phyloP scores from a whole-genome alignment of 2,113 vertebrate species.

The Oreotrochilus melanogaster region DNA sequence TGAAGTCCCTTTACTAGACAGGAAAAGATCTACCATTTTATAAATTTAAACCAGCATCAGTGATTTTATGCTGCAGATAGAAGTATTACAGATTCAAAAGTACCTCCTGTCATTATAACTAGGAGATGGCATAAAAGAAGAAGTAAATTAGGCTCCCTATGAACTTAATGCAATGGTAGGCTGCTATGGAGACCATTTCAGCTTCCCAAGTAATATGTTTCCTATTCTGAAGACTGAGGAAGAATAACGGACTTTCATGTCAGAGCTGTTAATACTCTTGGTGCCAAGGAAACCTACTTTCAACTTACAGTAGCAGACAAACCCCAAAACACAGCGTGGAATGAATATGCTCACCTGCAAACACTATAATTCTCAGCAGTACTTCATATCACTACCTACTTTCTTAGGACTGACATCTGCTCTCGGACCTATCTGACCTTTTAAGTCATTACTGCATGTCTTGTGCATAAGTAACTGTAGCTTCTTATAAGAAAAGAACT shows the following conservation, averaged over 20 bases:
- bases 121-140: neutral
- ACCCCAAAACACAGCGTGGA: neutral
- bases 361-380: neutral
- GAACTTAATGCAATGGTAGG: neutral
- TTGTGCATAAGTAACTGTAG: neutral
- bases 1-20: neutral
- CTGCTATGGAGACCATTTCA: neutral
- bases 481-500: neutral
- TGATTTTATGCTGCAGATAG: neutral
- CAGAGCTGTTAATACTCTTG: neutral
- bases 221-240: neutral
- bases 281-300: neutral
- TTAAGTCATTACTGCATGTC: neutral
- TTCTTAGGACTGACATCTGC: neutral
- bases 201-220: neutral
- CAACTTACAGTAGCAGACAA: neutral
- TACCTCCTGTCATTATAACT: neutral
- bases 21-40: neutral
- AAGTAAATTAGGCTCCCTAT: neutral
- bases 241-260: neutral
- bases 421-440: neutral
- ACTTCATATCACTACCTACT: rapidly evolving
- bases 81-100: neutral
- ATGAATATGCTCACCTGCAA: neutral
- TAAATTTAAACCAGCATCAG: neutral